phyloP scores from a whole-genome alignment of 2,888 invertebrate species.

The Villa cingulata region DNA sequence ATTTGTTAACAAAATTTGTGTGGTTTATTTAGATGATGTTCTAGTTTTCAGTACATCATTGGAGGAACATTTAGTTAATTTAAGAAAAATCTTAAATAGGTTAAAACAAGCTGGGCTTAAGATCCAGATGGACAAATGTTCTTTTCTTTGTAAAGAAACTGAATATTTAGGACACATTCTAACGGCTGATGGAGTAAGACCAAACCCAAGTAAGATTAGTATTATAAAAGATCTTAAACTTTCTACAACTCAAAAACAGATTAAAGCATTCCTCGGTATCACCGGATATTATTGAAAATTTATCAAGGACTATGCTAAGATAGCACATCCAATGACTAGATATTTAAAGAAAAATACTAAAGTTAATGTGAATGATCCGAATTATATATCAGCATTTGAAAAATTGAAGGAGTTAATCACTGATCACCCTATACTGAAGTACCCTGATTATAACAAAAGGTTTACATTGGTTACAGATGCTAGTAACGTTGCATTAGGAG shows the following conservation, averaged over 20 bases:
- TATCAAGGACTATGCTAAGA: no score
- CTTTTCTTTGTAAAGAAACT: constrained; percentile 9
- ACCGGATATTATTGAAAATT: no score
- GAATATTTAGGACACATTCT: constrained; percentile 11
- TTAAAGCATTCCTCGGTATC: no score
- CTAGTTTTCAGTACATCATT: constrained; percentile 9
- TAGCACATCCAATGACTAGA: no score
- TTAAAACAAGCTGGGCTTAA: constrained; percentile 8
- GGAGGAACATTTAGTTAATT: constrained; percentile 8
- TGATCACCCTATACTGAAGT: constrained; percentile 8
- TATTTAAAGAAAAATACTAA: no score
- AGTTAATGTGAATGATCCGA: no score
- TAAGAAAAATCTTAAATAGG: constrained; percentile 7
- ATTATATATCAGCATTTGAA: background rate
- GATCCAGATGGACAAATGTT: constrained; percentile 12
- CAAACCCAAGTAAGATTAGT: no score
- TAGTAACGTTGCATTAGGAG: constrained; percentile 12
- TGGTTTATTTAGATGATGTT: no score
- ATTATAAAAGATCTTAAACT: no score
- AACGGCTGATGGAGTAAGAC: constrained; percentile 9
- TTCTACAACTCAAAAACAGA: no score
- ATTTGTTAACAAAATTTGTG: no score
- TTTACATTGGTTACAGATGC: constrained; percentile 13
- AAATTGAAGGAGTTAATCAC: background rate
- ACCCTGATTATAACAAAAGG: constrained; percentile 13